phyloP scores from a whole-genome alignment of 2,888 invertebrate genomes.

The Volucella zonaria region DNA sequence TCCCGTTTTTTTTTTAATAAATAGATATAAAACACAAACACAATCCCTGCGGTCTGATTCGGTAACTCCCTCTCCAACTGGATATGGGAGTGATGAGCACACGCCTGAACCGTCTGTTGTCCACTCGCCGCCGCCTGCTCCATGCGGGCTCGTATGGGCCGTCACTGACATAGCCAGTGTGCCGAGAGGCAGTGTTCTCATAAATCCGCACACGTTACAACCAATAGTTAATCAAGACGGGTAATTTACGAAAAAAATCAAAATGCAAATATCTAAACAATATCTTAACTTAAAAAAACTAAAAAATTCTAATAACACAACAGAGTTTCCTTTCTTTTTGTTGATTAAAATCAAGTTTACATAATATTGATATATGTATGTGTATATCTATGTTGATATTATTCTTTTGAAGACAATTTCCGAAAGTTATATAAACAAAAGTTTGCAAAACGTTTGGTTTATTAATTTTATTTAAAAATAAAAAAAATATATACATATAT shows the following conservation, averaged over 20 bases:
- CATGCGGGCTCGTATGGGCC: slow-evolving; percentile 89
- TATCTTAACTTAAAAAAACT: slow-evolving; percentile 72
- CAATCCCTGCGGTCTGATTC: slow-evolving; percentile 86
- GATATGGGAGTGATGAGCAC: slow-evolving; percentile 83
- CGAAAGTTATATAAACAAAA: slow-evolving; percentile 67
- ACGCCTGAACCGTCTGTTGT: slow-evolving; percentile 80
- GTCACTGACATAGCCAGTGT: slow-evolving; percentile 93
- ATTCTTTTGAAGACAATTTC: slow-evolving; percentile 68
- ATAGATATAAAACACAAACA: slow-evolving; percentile 83
- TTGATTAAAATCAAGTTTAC: slow-evolving; percentile 67
- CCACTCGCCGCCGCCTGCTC: slow-evolving; percentile 76
- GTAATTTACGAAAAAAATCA: slow-evolving; percentile 81
- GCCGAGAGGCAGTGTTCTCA: slow-evolving; percentile 93
- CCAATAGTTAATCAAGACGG: slow-evolving; percentile 83
- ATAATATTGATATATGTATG: slow-evolving; percentile 58
- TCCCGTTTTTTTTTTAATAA: slow-evolving; percentile 72
- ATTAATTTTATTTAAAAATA: slow-evolving; percentile 39
- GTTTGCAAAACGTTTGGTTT: slow-evolving; percentile 77
- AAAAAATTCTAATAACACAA: slow-evolving; percentile 67
- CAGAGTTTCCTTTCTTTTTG: slow-evolving; percentile 72
- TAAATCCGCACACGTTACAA: slow-evolving; percentile 88
- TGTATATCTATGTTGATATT: slow-evolving; percentile 70
- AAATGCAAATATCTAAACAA: slow-evolving; percentile 74
- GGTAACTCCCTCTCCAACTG: slow-evolving; percentile 90
- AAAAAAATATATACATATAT: slow-evolving; percentile 41